phyloP scores from a whole-genome alignment of 2,797 vertebrate species.

The Spheniscus humboldti region DNA sequence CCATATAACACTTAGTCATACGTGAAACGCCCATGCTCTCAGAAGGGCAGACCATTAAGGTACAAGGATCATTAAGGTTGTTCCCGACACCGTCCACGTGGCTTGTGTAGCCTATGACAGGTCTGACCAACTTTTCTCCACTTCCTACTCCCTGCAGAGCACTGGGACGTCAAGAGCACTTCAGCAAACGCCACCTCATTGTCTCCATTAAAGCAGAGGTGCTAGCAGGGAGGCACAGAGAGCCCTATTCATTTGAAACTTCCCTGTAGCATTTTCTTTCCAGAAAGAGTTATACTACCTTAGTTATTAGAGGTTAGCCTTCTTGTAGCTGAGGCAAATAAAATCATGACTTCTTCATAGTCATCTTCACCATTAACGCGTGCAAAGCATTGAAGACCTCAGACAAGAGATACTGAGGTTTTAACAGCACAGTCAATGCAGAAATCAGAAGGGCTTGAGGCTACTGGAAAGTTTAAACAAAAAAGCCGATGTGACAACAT shows the following conservation, averaged over 20 bases:
- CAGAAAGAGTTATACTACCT: neutral
- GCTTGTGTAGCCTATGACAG: neutral
- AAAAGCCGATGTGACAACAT: neutral
- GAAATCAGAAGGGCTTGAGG: neutral
- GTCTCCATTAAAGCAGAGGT: neutral
- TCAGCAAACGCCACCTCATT: neutral
- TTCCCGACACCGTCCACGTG: neutral
- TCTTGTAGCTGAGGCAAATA: neutral
- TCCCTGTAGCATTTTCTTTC: neutral
- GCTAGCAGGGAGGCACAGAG: neutral
- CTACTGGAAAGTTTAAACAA: neutral
- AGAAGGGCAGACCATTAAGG: neutral
- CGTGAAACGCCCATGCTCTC: accelerated
- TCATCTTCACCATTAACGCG: neutral
- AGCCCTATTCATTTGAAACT: neutral
- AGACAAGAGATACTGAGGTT: neutral
- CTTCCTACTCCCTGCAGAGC: neutral
- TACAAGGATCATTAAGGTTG: neutral
- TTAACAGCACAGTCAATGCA: neutral
- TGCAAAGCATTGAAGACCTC: neutral
- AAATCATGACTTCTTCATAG: accelerated
- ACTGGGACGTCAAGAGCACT: neutral
- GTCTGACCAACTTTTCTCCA: neutral
- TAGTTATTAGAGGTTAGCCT: neutral
- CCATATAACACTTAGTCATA: neutral